phyloP scores from a whole-genome alignment of 2,888 invertebrate species.

The Sphinx pinastri region DNA sequence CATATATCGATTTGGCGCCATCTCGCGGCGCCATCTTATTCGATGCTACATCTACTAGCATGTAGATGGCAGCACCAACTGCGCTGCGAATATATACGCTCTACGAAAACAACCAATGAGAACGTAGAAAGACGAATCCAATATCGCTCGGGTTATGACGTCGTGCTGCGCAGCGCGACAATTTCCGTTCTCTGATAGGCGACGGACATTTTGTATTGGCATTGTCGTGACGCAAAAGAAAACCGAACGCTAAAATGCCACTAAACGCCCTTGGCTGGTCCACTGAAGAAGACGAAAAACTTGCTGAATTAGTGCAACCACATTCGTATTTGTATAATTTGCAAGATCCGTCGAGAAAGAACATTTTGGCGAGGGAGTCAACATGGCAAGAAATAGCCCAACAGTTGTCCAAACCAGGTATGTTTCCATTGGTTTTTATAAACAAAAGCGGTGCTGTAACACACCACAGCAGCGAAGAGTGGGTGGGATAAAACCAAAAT shows the following conservation, averaged over 20 bases:
- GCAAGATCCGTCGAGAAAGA: slow-evolving; percentile 71
- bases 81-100: slow-evolving; percentile 27
- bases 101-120: slow-evolving; percentile 54
- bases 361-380: slow-evolving; percentile 68
- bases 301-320: slow-evolving; percentile 72
- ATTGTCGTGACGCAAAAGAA: slow-evolving; percentile 50
- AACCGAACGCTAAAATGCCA: slow-evolving; percentile 63
- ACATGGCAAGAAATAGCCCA: slow-evolving; percentile 77
- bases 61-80: slow-evolving; percentile 40
- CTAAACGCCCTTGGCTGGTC: slow-evolving; percentile 74
- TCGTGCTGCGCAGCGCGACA: slow-evolving; percentile 73
- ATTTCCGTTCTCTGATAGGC: slow-evolving; percentile 76
- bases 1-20: slow-evolving; percentile 30
- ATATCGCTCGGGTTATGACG: slow-evolving; percentile 59
- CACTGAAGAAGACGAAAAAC: slow-evolving; percentile 69
- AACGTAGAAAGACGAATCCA: slow-evolving; percentile 43
- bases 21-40: slow-evolving; percentile 34
- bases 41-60: background rate
- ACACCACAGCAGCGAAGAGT: slow-evolving; percentile 7
- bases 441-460: slow-evolving; percentile 52
- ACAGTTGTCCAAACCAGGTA: slow-evolving; percentile 71
- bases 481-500: background rate
- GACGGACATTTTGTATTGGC: slow-evolving; percentile 76
- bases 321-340: slow-evolving; percentile 68
- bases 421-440: background rate